Base-by-base conservation (phyloP, 2,797 vertebrate species). In the Hippopotamyrus pictus region DNA sequence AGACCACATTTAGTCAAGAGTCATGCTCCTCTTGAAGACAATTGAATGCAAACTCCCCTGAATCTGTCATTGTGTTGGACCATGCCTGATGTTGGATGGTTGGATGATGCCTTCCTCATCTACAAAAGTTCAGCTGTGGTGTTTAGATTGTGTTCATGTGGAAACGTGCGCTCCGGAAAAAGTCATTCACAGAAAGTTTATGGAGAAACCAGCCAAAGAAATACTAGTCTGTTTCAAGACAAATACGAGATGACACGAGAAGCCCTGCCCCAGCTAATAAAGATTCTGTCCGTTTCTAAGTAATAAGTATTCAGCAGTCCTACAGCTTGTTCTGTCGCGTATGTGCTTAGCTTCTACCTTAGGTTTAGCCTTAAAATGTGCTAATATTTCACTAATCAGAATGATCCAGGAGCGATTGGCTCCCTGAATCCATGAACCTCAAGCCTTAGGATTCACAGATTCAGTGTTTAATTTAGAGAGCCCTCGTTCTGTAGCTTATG, bases 121-220 rank as follows among this genome's bases (percentile, higher is more conserved):
- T 92, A 94, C 93, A 93, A 93, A 87, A 92, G 90, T 93, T 93
- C 90, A 89, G 90, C 92, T 93, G 90, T 91, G 91, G 93, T 94
- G 91, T 93, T 92, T 92, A 92, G 91, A 91, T 69, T 89, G 92
- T 92, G 90, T 89, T 95, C 93, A 92, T 93, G 93, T 93, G 93
- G 93, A 92, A 94, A 93, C 93, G 91, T 91, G 91, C 91, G 93
- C 88, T 91, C 88, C 57, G 48, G 91, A 87, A 89, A 89, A 65
- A 65, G 86, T 83, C 82, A 57, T 29, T 89, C 79, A 29, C 22
- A 25, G 25, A 57, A 59, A 41, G 33, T 59, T 59, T 44, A 29
- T 87, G 53, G 86, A 44, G 86, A 87, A n/a, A 12, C 25, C 33
- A 41, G 33, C 86, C 51, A 59, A 87, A 59, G 51, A n/a, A 87